These are phyloP conservation scores for Candidula unifasciata DNA, from an alignment of 2,888 invertebrate species.

Conservation along the genomic window DNA sequence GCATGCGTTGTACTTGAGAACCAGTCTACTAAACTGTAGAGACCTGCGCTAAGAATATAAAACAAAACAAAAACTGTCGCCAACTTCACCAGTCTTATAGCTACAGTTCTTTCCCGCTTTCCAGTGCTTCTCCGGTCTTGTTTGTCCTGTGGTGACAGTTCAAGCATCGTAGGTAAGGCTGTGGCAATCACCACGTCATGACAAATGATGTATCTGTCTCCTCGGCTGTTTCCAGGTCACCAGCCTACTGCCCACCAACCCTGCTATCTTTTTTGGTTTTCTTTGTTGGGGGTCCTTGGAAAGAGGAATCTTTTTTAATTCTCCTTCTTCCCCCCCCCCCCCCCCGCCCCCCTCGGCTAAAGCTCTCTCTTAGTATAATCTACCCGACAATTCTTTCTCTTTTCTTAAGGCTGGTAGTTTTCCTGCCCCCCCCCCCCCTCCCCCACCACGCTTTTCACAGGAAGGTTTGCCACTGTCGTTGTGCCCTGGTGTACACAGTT, in stretches of 20 bases:
- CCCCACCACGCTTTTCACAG: not conserved
- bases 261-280: not conserved
- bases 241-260: not conserved
- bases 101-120: too few species aligned
- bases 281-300: not conserved
- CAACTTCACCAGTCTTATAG: too few species aligned
- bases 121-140: not conserved
- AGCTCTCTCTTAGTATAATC: too few species aligned
- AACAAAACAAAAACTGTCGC: too few species aligned
- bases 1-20: too few species aligned
- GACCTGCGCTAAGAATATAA: too few species aligned
- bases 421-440: not conserved
- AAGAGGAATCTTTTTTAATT: not conserved
- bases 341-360: not conserved
- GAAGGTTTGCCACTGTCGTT: not conserved
- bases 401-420: too few species aligned
- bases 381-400: too few species aligned
- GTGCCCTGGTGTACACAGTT: constrained; percentile 17
- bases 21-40: too few species aligned
- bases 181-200: too few species aligned
- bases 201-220: not conserved
- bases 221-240: not conserved
- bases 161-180: too few species aligned
- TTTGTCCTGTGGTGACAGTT: too few species aligned
- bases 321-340: not conserved